These are phyloP conservation scores for Dolichallabes microphthalmus DNA, from an alignment of 2,113 vertebrate species.

Conservation along the genomic window DNA sequence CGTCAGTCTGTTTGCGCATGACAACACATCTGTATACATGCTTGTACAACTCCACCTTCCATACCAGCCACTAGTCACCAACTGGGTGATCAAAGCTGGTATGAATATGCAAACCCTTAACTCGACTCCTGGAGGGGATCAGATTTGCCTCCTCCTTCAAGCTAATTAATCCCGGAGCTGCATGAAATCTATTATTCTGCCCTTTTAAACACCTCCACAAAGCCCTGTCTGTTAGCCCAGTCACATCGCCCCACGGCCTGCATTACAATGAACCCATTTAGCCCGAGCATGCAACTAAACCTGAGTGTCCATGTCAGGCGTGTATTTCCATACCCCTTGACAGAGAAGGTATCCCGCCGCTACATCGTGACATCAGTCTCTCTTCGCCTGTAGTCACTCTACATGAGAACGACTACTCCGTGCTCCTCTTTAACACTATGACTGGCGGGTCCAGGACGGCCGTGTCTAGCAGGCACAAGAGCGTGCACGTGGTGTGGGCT, in stretches of 20 bases:
- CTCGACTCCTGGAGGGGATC: constrained; percentile 23
- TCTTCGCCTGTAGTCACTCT: constrained; percentile 11
- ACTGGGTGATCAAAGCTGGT: constrained; percentile 37
- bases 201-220: constrained; percentile 42
- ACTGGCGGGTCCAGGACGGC: constrained; percentile 23
- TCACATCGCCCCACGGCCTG: constrained; percentile 16
- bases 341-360: neutral
- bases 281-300: constrained; percentile 8
- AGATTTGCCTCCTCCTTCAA: constrained; percentile 37
- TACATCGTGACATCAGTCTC: constrained; percentile 13
- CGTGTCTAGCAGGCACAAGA: constrained; percentile 13
- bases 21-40: constrained; percentile 4
- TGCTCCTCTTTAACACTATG: constrained; percentile 38
- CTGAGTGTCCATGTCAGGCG: neutral
- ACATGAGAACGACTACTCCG: constrained; percentile 8
- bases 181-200: constrained; percentile 51
- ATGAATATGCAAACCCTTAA: constrained; percentile 45
- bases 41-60: constrained; percentile 22
- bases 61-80: constrained; percentile 10
- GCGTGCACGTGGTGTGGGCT: neutral
- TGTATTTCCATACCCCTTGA: constrained; percentile 3
- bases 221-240: constrained; percentile 32
- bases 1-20: neutral
- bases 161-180: constrained; percentile 46
- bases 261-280: constrained; percentile 39